These are phyloP conservation scores for Aplysina aerophoba DNA, from an alignment of 37 sponge, comb jelly and placozoan genomes.

Conservation along the genomic window DNA sequence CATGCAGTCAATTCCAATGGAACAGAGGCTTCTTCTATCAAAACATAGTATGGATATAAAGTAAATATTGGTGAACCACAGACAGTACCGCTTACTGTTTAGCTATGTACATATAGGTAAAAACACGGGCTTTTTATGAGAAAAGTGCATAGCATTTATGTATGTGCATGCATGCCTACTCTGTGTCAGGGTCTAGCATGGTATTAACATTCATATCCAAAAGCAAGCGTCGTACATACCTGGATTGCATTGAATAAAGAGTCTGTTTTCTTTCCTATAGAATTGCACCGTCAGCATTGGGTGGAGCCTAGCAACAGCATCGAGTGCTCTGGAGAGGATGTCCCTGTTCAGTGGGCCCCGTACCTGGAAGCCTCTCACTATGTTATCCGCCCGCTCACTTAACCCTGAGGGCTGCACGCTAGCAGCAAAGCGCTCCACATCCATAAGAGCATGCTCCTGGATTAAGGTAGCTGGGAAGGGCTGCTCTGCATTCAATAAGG, in stretches of 20 bases:
- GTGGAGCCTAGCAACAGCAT: slow-evolving; percentile 53
- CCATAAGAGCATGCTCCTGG: slow-evolving; percentile 67
- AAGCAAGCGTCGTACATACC: slow-evolving; percentile 7
- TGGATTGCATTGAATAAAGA: slow-evolving; percentile 49
- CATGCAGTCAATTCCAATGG: slow-evolving; percentile 49
- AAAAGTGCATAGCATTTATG: too few species aligned
- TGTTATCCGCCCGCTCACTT: slow-evolving; percentile 62
- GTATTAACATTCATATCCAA: too few species aligned
- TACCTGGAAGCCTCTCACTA: slow-evolving; percentile 72
- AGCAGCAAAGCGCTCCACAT: slow-evolving; percentile 38
- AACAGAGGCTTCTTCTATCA: slow-evolving; percentile 34
- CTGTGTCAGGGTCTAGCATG: too few species aligned
- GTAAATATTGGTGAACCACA: too few species aligned
- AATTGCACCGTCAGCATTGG: slow-evolving; percentile 64
- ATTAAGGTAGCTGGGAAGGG: slow-evolving; percentile 77
- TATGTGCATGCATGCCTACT: too few species aligned
- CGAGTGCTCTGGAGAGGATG: slow-evolving; percentile 47
- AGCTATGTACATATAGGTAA: too few species aligned
- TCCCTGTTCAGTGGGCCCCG: slow-evolving; percentile 76
- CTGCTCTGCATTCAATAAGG: neutral
- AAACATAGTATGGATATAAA: neutral
- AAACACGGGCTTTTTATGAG: too few species aligned
- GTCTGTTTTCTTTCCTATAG: slow-evolving; percentile 34
- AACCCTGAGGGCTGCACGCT: slow-evolving; percentile 39
- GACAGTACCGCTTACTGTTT: too few species aligned